phyloP scores from a whole-genome alignment of 2,888 invertebrate species.

The Amphipoea lucens region DNA sequence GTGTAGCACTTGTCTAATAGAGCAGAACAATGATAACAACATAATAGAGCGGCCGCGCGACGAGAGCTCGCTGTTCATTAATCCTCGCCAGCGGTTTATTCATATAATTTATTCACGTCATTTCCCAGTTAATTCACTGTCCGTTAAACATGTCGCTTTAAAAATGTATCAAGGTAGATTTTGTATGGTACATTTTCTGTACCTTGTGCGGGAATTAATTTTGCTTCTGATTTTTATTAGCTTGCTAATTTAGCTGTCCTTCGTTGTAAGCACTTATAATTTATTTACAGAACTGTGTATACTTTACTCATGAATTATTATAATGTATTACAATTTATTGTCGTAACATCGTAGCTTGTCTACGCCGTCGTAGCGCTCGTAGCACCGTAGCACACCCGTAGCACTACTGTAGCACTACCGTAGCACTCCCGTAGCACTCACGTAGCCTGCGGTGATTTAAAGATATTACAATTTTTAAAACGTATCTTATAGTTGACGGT shows the following conservation, averaged over 20 bases:
- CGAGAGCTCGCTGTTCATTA: constrained; percentile 79
- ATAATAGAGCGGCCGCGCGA: constrained; percentile 70
- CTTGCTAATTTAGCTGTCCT: constrained; percentile 7
- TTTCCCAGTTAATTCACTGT: constrained; percentile 82
- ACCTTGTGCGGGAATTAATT: constrained; percentile 19
- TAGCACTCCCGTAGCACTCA: constrained; percentile 13
- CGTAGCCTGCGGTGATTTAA: neutral
- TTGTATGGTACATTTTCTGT: constrained; percentile 46
- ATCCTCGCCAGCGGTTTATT: constrained; percentile 81
- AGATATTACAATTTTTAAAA: neutral
- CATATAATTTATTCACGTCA: constrained; percentile 85
- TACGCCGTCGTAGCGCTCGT: constrained; percentile 25
- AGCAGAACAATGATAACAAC: constrained; percentile 60
- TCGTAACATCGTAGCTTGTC: neutral
- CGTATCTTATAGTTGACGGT: neutral
- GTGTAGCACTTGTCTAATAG: constrained; percentile 55
- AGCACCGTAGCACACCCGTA: constrained; percentile 16
- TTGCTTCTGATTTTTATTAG: constrained; percentile 25
- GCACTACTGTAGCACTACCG: neutral
- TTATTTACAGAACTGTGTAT: neutral
- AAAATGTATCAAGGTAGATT: constrained; percentile 74
- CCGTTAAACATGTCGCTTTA: constrained; percentile 78
- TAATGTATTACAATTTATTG: neutral
- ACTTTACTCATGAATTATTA: neutral
- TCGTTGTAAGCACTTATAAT: neutral